These are phyloP conservation scores for Anarsia innoxiella DNA, from an alignment of 2,888 invertebrate genomes.

Conservation along the genomic window DNA sequence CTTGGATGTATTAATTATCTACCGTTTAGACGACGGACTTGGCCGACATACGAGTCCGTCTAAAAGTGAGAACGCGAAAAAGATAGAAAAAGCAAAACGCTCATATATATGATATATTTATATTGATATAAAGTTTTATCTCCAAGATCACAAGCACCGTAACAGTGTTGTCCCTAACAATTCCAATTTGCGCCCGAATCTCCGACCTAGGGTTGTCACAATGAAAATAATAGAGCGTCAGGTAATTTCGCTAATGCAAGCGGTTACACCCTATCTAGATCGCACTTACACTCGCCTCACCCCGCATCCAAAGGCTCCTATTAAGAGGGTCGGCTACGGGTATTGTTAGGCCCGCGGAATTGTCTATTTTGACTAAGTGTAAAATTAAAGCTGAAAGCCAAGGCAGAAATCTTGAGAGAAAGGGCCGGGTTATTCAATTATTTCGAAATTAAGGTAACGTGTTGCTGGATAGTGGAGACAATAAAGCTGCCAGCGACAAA, in stretches of 20 bases:
- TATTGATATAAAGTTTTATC: too few species aligned
- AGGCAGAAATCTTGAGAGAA: slow-evolving; percentile 19
- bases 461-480: slow-evolving; percentile 1
- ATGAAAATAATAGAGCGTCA: slow-evolving; percentile 71
- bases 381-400: slow-evolving; percentile 38
- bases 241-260: slow-evolving; percentile 75
- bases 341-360: slow-evolving; percentile 32
- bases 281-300: slow-evolving; percentile 54
- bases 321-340: slow-evolving; percentile 60
- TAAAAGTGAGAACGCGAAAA: too few species aligned
- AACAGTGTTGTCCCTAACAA: slow-evolving; percentile 13
- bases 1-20: too few species aligned
- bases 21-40: too few species aligned
- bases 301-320: slow-evolving; percentile 50
- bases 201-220: slow-evolving; percentile 52
- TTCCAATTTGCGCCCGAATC: slow-evolving; percentile 34
- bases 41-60: too few species aligned
- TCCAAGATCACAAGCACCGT: not conserved
- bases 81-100: too few species aligned
- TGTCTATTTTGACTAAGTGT: slow-evolving; percentile 60
- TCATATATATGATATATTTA: too few species aligned
- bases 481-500: not conserved
- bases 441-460: slow-evolving; percentile 6
- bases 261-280: slow-evolving; percentile 69
- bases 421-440: slow-evolving; percentile 16